phyloP scores from a whole-genome alignment of 2,113 vertebrate species.

The Tupaia chinensis region DNA sequence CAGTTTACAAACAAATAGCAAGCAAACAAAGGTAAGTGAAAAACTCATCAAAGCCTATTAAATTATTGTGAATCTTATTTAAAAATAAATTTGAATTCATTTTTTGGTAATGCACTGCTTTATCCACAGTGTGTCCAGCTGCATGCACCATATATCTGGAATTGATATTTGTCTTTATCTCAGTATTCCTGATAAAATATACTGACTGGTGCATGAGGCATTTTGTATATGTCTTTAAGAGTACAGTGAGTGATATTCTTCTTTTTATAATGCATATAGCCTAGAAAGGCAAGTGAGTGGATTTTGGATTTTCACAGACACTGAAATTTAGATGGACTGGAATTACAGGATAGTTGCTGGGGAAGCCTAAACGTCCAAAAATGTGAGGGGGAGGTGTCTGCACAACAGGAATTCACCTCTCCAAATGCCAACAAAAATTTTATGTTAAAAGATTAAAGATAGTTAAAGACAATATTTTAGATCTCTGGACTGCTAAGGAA shows the following conservation, averaged over 20 bases:
- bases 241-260: background rate
- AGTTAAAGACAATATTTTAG: background rate
- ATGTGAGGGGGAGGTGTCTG: background rate
- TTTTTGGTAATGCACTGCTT: background rate
- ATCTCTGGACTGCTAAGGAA: background rate
- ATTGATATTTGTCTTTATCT: background rate
- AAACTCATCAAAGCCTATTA: background rate
- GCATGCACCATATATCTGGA: background rate
- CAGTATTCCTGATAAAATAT: background rate
- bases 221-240: background rate
- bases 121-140: background rate
- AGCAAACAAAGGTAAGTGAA: background rate
- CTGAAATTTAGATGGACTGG: background rate
- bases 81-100: background rate
- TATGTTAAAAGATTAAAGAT: conserved; percentile 1
- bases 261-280: background rate
- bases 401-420: background rate
- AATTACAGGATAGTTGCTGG: background rate
- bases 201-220: background rate
- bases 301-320: background rate
- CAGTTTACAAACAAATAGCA: background rate
- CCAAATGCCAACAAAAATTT: background rate
- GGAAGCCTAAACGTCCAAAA: background rate
- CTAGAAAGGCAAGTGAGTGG: background rate
- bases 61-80: conserved; percentile 15